These are phyloP conservation scores for Tetrapedia diversipes DNA, from an alignment of 2,888 invertebrate species.

Conservation along the genomic window DNA sequence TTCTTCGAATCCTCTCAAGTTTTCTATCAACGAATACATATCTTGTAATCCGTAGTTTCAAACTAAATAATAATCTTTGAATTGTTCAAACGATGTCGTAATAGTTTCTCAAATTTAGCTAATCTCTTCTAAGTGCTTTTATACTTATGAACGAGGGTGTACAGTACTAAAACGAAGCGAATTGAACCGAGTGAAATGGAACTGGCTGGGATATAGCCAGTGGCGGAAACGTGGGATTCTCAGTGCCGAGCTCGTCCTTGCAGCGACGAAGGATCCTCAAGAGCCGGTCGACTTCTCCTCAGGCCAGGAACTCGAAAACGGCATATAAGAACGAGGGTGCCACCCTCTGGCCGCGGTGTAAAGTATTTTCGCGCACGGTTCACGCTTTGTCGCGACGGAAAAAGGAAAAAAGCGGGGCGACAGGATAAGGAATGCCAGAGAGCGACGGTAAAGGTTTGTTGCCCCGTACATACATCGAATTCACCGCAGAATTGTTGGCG, in stretches of 20 bases:
- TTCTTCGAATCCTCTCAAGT: no score
- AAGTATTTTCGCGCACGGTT: conserved; percentile 68
- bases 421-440: background rate
- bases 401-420: background rate
- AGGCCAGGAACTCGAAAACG: conserved; percentile 22
- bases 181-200: conserved; percentile 55
- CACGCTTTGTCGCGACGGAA: conserved; percentile 27
- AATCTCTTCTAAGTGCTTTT: no score
- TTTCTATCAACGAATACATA: no score
- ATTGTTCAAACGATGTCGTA: no score
- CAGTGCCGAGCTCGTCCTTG: background rate
- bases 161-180: conserved; percentile 59
- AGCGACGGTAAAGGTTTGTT: conserved; percentile 10
- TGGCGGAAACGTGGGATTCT: conserved; percentile 34
- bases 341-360: background rate
- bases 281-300: conserved; percentile 4
- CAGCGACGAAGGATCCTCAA: background rate
- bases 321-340: conserved; percentile 32
- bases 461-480: conserved; percentile 17
- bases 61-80: no score
- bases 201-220: conserved; percentile 60
- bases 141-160: no score
- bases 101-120: no score
- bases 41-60: no score
- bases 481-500: conserved; percentile 21